These are phyloP conservation scores for Scylla paramamosain DNA, from an alignment of 1,140 invertebrate genomes.

Conservation along the genomic window DNA sequence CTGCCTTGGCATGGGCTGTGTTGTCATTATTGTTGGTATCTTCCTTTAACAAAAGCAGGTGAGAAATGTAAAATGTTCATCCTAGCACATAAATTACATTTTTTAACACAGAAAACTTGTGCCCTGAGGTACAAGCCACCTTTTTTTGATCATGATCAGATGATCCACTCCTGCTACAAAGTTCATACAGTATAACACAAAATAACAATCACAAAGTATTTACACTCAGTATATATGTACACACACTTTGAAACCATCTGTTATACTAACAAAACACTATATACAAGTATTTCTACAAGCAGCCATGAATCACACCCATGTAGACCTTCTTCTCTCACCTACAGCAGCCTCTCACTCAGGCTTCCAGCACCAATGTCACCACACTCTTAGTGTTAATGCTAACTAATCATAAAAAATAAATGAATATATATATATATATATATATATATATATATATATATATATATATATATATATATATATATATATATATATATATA, in stretches of 20 bases:
- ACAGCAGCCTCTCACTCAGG: background rate
- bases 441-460: slow-evolving; percentile 30
- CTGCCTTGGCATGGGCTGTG: slow-evolving; percentile 21
- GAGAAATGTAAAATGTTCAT: slow-evolving; percentile 35
- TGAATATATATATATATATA: slow-evolving; percentile 6
- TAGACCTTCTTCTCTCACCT: slow-evolving; percentile 7
- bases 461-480: slow-evolving; percentile 8
- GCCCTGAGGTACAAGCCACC: slow-evolving; percentile 17
- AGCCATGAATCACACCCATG: slow-evolving; percentile 61
- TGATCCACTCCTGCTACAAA: background rate
- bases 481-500: slow-evolving; percentile 30
- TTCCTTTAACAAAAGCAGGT: slow-evolving; percentile 41
- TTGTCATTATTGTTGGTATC: slow-evolving; percentile 68
- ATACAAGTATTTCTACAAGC: slow-evolving; percentile 68
- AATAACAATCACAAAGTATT: slow-evolving; percentile 49
- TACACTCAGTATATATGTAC: slow-evolving; percentile 39
- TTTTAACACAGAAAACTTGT: slow-evolving; percentile 53
- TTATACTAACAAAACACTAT: slow-evolving; percentile 62
- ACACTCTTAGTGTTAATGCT: slow-evolving; percentile 34
- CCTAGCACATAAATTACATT: slow-evolving; percentile 47
- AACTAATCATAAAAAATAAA: background rate
- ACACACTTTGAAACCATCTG: slow-evolving; percentile 38
- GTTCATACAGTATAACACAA: slow-evolving; percentile 14
- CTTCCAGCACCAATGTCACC: slow-evolving; percentile 3
- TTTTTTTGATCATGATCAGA: background rate